Conservation (phyloP, 1,140 invertebrate genomes). For the Pomacea maculata region DNA sequence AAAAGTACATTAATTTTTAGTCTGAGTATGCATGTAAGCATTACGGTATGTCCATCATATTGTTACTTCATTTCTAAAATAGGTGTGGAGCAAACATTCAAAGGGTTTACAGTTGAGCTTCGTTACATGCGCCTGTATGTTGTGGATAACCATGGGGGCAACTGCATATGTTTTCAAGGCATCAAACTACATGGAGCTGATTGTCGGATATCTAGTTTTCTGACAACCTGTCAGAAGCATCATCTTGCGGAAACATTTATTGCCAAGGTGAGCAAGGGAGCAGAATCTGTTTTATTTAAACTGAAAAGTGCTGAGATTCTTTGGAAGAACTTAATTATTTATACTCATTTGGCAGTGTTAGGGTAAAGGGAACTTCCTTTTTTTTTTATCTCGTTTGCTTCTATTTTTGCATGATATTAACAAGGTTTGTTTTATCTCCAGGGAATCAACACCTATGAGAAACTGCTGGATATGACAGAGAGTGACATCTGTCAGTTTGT, state of each 20-base stretch:
- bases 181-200: constrained; percentile 51
- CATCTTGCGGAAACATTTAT: neutral
- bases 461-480: constrained; percentile 31
- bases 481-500: constrained; percentile 15
- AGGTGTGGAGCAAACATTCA: constrained; percentile 50
- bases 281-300: neutral
- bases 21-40: neutral
- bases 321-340: too few species aligned
- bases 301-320: neutral
- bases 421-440: constrained; percentile 9
- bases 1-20: neutral
- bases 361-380: neutral
- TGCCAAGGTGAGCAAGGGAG: neutral
- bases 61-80: constrained; percentile 6
- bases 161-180: constrained; percentile 53
- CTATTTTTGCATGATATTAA: neutral
- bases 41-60: neutral
- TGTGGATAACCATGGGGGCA: constrained; percentile 47
- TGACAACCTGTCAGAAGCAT: constrained; percentile 16
- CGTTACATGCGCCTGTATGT: constrained; percentile 47
- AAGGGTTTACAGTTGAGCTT: constrained; percentile 39
- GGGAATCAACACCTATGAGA: constrained; percentile 43
- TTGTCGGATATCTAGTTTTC: constrained; percentile 31
- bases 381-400: neutral
- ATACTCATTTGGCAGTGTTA: too few species aligned